Percentiles rank a stretch among this genome's conserved stretches.
Evolutionary conservation across 2,888 invertebrate genomes (phyloP).

Genomic region (Cerceris ruficornis): DNA sequence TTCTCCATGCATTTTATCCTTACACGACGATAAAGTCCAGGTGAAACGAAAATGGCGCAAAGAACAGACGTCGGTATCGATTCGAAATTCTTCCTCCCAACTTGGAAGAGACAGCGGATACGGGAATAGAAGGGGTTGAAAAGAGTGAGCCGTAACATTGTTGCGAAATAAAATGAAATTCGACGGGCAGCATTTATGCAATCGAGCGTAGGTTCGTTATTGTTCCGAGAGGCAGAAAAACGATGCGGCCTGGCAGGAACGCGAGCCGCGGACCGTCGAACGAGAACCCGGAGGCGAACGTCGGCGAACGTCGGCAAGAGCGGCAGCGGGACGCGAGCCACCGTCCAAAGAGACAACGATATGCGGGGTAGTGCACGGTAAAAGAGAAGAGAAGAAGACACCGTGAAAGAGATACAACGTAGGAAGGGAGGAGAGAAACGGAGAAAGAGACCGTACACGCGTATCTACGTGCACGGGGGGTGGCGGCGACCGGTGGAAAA

Average conservation of each 20-base stretch:
- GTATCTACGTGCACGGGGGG: constrained; percentile 23
- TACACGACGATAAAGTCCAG: too few relatives aligned
- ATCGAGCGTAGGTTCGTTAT: constrained; percentile 48
- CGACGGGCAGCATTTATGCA: constrained; percentile 30
- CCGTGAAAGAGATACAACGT: constrained; percentile 25
- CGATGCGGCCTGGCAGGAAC: constrained; percentile 16
- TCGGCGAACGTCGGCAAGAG: constrained; percentile 55
- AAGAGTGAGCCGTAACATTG: not conserved
- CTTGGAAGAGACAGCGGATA: not conserved
- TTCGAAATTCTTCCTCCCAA: not conserved
- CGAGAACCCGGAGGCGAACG: constrained; percentile 57
- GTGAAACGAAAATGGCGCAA: too few relatives aligned
- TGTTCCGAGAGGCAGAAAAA: constrained; percentile 24
- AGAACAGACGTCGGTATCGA: not conserved
- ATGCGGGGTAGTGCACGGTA: constrained; percentile 9
- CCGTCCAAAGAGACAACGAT: constrained; percentile 59
- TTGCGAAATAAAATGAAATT: constrained; percentile 10
- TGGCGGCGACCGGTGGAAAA: constrained; percentile 52
- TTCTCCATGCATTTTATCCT: too few relatives aligned
- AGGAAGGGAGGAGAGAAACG: constrained; percentile 20
- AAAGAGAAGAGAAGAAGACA: constrained; percentile 11
- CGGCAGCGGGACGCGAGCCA: constrained; percentile 48
- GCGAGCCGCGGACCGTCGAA: constrained; percentile 54
- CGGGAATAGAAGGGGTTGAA: not conserved
- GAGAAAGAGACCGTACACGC: constrained; percentile 28